Conservation (phyloP, 1,140 invertebrate species). For the Drosophila kurseongensis region DNA sequence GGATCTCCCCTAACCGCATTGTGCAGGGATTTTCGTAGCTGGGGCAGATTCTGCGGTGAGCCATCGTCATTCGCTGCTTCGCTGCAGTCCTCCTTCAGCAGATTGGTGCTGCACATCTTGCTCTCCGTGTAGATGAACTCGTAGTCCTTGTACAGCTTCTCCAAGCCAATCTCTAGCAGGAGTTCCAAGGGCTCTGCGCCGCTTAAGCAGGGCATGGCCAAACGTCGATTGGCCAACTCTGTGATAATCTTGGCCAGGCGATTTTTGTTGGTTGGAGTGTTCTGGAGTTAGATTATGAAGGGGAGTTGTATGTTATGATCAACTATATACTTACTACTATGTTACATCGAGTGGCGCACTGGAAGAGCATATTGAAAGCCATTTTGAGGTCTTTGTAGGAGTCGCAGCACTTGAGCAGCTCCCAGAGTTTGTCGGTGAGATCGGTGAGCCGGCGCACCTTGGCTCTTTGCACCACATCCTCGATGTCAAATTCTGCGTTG, state of each 20-base stretch:
- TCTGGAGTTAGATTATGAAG: conserved; percentile 38
- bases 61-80: conserved; percentile 18
- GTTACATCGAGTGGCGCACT: conserved; percentile 77
- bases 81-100: conserved; percentile 48
- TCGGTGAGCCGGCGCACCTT: conserved; percentile 62
- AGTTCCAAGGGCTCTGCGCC: conserved; percentile 80
- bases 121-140: conserved; percentile 81
- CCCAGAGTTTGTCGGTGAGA: conserved; percentile 82
- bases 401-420: conserved; percentile 72
- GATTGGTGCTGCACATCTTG: conserved; percentile 71
- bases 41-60: conserved; percentile 45
- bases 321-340: conserved; percentile 64
- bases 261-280: conserved; percentile 81
- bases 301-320: too few relatives aligned
- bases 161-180: conserved; percentile 81
- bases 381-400: conserved; percentile 77
- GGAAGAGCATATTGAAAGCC: conserved; percentile 75
- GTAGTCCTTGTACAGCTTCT: conserved; percentile 82
- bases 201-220: conserved; percentile 78
- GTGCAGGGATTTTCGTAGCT: conserved; percentile 81
- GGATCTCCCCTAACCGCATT: conserved; percentile 64
- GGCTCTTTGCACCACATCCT: conserved; percentile 67
- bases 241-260: conserved; percentile 79
- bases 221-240: conserved; percentile 73
- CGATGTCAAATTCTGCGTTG: conserved; percentile 59